Conservation (phyloP, 2,888 invertebrate genomes). For the Serripes groenlandicus region DNA sequence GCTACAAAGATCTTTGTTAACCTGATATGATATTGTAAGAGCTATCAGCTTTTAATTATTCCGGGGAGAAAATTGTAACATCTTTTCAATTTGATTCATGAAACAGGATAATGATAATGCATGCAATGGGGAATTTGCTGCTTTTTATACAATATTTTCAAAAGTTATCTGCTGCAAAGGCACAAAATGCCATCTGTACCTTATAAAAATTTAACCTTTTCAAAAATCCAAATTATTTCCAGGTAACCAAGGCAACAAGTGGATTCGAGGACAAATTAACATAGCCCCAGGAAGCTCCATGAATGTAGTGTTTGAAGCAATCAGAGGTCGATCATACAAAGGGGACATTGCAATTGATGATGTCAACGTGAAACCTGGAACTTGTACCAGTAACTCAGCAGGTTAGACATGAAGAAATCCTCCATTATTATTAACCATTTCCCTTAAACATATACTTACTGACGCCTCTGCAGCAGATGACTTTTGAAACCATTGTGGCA, state of each 20-base stretch:
- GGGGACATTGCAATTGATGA: slow-evolving; percentile 79
- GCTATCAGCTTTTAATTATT: too few species aligned
- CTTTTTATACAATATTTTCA: slow-evolving; percentile 2
- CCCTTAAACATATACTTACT: too few species aligned
- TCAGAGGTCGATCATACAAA: slow-evolving; percentile 66
- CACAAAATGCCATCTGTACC: not conserved
- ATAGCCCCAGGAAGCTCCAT: slow-evolving; percentile 55
- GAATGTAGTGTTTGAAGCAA: slow-evolving; percentile 76
- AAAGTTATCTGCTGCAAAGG: not conserved
- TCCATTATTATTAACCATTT: too few species aligned
- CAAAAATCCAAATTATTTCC: not conserved
- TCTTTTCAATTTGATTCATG: too few species aligned
- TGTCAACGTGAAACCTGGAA: slow-evolving; percentile 61
- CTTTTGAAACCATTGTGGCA: too few species aligned
- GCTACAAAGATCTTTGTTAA: too few species aligned
- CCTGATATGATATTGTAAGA: too few species aligned
- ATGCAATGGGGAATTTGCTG: not conserved
- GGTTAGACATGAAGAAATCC: too few species aligned
- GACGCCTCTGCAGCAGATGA: too few species aligned
- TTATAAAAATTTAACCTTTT: not conserved
- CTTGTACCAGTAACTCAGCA: slow-evolving; percentile 59
- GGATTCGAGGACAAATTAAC: slow-evolving; percentile 73
- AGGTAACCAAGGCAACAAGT: slow-evolving; percentile 66
- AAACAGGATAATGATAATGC: too few species aligned
- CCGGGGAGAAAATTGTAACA: too few species aligned